Evolutionary conservation across 1,140 invertebrate genomes (phyloP).

Genomic region (Eriosoma lanigerum): DNA sequence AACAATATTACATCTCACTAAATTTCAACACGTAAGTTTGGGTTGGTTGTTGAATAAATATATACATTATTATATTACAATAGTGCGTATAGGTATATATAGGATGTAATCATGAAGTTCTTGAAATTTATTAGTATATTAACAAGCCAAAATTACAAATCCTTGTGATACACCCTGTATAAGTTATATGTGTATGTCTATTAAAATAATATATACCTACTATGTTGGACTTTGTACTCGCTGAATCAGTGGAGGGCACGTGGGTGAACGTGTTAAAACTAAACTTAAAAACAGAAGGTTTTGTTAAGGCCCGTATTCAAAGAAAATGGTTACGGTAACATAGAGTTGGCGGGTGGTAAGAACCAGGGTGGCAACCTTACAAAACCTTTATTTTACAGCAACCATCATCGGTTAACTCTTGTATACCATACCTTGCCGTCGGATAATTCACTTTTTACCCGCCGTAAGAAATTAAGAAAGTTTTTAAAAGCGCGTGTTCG

Average conservation of each 20-base stretch:
- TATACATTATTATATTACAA: no score
- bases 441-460: slow-evolving; percentile 35
- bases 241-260: background rate
- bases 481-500: slow-evolving; percentile 44
- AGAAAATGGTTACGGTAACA: no score
- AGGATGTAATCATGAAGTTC: no score
- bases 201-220: background rate
- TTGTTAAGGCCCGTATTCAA: no score
- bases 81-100: background rate
- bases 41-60: background rate
- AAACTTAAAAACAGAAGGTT: background rate
- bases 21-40: background rate
- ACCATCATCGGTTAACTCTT: no score
- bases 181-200: background rate
- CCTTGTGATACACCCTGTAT: no score
- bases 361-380: no score
- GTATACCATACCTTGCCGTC: background rate
- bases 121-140: no score
- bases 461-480: slow-evolving; percentile 32
- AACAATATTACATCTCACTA: background rate
- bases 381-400: no score
- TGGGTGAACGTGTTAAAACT: background rate
- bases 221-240: background rate
- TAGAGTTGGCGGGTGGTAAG: background rate
- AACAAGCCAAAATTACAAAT: no score